Evolutionary conservation across 2,888 invertebrate species (phyloP).

Genomic region (Eucriotettix oculatus): DNA sequence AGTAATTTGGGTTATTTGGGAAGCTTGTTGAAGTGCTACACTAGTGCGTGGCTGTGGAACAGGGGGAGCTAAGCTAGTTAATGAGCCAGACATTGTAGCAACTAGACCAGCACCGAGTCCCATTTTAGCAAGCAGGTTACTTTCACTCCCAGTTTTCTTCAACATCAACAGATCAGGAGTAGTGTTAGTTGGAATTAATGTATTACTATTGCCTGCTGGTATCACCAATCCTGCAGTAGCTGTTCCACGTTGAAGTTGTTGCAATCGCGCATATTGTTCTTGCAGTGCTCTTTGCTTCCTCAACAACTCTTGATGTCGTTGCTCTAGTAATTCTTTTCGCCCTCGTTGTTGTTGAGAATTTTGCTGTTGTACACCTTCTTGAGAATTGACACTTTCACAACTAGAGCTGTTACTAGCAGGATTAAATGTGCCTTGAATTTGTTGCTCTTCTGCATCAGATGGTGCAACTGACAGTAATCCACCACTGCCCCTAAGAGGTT

Average conservation of each 20-base stretch:
- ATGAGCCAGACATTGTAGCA: conserved; percentile 38
- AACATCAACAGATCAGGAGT: conserved; percentile 39
- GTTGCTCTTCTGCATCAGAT: conserved; percentile 5
- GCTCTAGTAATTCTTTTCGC: conserved; percentile 63
- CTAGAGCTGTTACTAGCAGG: conserved; percentile 50
- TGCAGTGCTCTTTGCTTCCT: conserved; percentile 77
- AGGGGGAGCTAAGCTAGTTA: conserved; percentile 38
- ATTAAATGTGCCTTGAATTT: conserved; percentile 15
- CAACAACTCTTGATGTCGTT: conserved; percentile 73
- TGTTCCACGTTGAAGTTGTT: conserved; percentile 68
- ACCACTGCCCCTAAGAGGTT: conserved; percentile 27
- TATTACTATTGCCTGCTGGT: conserved; percentile 19
- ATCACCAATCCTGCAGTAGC: conserved; percentile 39
- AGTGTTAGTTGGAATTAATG: conserved; percentile 27
- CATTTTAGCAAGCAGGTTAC: conserved; percentile 70
- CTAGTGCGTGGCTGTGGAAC: conserved; percentile 1
- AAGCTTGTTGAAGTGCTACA: background rate
- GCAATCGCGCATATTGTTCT: conserved; percentile 79
- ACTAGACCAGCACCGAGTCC: conserved; percentile 40
- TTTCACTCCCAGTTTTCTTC: conserved; percentile 79
- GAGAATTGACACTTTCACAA: conserved; percentile 59
- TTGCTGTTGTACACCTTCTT: conserved; percentile 33
- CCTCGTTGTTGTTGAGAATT: conserved; percentile 20
- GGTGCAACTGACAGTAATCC: conserved; percentile 19
- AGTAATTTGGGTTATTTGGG: background rate